Evolutionary conservation across 2,888 invertebrate genomes (phyloP).

Genomic region (Amphipyra berbera): DNA sequence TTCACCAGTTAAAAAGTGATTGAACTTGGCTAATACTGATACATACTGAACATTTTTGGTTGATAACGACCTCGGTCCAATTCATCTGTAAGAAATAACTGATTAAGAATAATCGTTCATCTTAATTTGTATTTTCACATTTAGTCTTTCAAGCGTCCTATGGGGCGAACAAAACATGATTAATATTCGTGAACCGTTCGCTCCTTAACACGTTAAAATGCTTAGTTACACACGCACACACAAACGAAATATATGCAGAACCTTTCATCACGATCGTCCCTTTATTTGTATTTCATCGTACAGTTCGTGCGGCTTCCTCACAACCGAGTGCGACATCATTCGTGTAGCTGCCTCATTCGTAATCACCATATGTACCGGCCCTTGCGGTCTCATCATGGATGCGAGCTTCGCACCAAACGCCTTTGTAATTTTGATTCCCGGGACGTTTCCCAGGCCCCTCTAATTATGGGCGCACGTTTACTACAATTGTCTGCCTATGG

Average conservation of each 20-base stretch:
- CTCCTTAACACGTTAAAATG: conserved; percentile 6
- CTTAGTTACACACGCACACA: conserved; percentile 10
- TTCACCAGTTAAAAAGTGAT: neutral
- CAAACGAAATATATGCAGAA: conserved; percentile 12
- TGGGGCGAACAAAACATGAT: neutral
- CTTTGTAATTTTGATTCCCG: conserved; percentile 74
- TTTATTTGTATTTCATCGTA: conserved; percentile 47
- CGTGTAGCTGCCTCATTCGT: conserved; percentile 63
- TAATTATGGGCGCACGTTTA: conserved; percentile 68
- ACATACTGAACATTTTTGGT: too few species aligned
- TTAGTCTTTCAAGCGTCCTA: neutral
- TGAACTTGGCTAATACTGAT: neutral
- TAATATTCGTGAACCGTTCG: conserved; percentile 9
- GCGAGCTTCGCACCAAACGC: conserved; percentile 66
- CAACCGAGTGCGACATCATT: conserved; percentile 51
- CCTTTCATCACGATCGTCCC: conserved; percentile 8
- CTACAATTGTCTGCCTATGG: conserved; percentile 65
- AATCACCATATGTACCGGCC: conserved; percentile 68
- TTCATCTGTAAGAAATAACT: neutral
- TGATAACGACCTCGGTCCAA: neutral
- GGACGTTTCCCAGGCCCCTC: conserved; percentile 62
- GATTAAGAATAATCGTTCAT: neutral
- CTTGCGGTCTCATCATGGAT: conserved; percentile 71
- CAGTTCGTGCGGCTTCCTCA: conserved; percentile 17
- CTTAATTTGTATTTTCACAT: neutral